These are phyloP conservation scores for Cryptus viduatorius DNA, from an alignment of 2,888 invertebrate species.

Conservation along the genomic window DNA sequence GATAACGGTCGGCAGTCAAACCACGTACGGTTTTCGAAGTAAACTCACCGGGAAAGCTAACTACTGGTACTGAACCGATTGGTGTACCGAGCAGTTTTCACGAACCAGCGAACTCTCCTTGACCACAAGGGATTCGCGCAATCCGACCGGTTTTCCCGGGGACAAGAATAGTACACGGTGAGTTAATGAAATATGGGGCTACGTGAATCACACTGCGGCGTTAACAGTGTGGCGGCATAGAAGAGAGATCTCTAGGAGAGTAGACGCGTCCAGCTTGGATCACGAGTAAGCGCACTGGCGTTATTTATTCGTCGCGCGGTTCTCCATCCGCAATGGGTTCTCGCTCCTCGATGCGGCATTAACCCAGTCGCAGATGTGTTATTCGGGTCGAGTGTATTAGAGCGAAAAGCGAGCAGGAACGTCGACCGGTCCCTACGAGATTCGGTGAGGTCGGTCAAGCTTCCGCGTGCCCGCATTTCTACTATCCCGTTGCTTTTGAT, in stretches of 20 bases:
- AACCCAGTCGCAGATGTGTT: constrained; percentile 9
- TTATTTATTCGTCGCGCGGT: no score
- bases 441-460: neutral
- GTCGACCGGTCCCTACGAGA: constrained; percentile 2
- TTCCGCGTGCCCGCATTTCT: neutral
- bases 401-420: constrained; percentile 19
- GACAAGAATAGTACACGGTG: constrained; percentile 29
- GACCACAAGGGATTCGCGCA: constrained; percentile 11
- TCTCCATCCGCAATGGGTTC: no score
- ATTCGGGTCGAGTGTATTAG: constrained; percentile 35
- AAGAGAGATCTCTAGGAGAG: neutral
- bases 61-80: neutral
- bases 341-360: neutral
- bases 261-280: constrained; percentile 12
- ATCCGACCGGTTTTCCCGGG: constrained; percentile 16
- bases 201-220: constrained; percentile 14
- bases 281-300: constrained; percentile 6
- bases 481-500: constrained; percentile 7
- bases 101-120: neutral
- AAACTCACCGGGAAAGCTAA: constrained; percentile 16
- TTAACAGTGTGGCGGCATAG: neutral
- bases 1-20: constrained; percentile 35
- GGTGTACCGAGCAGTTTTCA: constrained; percentile 28
- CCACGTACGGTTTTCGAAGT: constrained; percentile 42
- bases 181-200: constrained; percentile 41